Percentiles rank a stretch among this genome's conserved stretches.
These are phyloP conservation scores for Petroica traversi DNA, from an alignment of 2,113 vertebrate genomes.

Conservation along the genomic window DNA sequence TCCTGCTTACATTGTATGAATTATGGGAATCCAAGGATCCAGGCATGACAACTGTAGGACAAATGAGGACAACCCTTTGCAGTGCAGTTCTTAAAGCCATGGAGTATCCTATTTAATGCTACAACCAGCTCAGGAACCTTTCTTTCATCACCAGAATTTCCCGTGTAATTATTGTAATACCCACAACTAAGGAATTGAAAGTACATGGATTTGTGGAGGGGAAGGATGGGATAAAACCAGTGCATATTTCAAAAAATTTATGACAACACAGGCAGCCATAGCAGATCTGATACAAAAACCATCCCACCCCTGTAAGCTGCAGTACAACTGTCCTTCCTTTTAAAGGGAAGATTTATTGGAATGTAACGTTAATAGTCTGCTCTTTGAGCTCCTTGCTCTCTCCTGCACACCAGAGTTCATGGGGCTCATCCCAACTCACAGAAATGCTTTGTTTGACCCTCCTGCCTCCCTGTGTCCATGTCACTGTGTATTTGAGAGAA, in stretches of 20 bases:
- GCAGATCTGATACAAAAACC: not conserved
- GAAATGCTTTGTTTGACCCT: not conserved
- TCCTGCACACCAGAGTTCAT: not conserved
- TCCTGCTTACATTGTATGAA: not conserved
- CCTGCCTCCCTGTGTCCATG: fast-evolving
- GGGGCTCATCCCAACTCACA: fast-evolving
- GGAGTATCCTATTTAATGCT: not conserved
- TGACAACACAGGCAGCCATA: not conserved
- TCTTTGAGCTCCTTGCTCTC: not conserved
- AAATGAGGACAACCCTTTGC: not conserved
- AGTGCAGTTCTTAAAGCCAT: not conserved
- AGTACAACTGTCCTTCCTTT: not conserved
- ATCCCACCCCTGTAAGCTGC: not conserved
- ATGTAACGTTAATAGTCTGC: not conserved
- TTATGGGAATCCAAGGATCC: not conserved
- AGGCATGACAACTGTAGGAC: fast-evolving
- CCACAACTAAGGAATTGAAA: not conserved
- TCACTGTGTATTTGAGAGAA: not conserved
- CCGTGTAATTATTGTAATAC: not conserved
- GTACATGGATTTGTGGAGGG: not conserved
- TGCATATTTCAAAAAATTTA: not conserved
- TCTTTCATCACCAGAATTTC: not conserved
- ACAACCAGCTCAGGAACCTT: not conserved
- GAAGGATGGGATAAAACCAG: not conserved
- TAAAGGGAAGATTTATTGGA: not conserved